Base-by-base conservation (phyloP, 2,797 vertebrate genomes). In the Coregonus sp. region DNA sequence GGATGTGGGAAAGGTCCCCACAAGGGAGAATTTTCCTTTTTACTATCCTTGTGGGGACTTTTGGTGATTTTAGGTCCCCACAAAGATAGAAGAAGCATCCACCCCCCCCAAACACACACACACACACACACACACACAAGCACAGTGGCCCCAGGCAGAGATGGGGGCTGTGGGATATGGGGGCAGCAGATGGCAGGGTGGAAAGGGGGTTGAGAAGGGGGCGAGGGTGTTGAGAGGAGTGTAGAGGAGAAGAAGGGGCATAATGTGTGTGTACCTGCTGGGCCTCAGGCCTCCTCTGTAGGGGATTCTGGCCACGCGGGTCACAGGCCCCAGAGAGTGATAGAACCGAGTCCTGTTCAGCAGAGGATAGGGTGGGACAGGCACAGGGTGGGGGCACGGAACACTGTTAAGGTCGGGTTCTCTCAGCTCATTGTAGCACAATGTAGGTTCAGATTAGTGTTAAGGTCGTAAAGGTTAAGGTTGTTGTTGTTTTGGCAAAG, bases 341-440 rank as follows among this genome's bases (percentile, higher is more conserved):
- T 99, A 99, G 95, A 99, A 97, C 92, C 97, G 98, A 95, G 94
- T 97, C 98, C 98, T 99, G 98, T 98, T 97, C 95, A 96, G 96
- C 90, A 89, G 90, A 86, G 90, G 90, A 93, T 90, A 88, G 90
- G 90, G 40, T 47, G 40, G 40, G 40, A 47, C 40, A 47, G 40
- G 40, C 86, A 91, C 78, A 87, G 52, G 68, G 37, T 83, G 80
- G 89, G 89, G 90, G 87, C 85, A 89, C 79, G 90, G 89, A 81
- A 90, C 40, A 47, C 76, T 90, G 86, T 91, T 90, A 92, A 80
- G 85, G 84, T 76, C 11, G 0, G 16, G 33, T 35, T 40, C 12
- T 69, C 56, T n/a, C 18, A n/a, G 56, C 56, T 18, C n/a, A 59
- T 16, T 47, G 40, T 47, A 47, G 31, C 31, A 33, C 31, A 33